These are phyloP conservation scores for Percopsis transmontana DNA, from an alignment of 2,113 vertebrate species.

Conservation along the genomic window DNA sequence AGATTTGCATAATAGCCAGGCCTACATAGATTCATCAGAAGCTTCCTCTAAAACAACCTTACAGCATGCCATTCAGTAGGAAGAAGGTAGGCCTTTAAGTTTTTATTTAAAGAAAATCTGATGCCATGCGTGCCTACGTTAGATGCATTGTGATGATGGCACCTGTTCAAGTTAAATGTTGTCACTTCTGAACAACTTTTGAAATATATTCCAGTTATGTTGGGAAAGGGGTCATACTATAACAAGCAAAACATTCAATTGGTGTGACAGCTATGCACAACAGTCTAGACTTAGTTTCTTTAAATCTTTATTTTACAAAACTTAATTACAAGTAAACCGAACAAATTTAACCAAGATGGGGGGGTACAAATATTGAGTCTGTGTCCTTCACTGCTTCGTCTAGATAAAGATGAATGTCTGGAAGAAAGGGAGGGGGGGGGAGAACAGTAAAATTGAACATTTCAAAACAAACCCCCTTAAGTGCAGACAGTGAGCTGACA, in stretches of 20 bases:
- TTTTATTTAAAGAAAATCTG: not conserved
- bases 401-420: not conserved
- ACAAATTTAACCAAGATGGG: no score
- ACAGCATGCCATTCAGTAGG: conserved; percentile 45
- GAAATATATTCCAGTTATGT: not conserved
- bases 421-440: not conserved
- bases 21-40: not conserved
- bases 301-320: no score
- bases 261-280: not conserved
- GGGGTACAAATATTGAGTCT: not conserved
- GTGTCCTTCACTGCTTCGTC: conserved; percentile 8
- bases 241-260: not conserved
- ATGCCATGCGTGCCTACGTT: not conserved
- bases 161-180: not conserved
- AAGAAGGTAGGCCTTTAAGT: conserved; percentile 44
- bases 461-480: no score
- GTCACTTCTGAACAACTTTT: not conserved
- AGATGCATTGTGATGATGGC: not conserved
- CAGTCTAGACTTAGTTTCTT: conserved; percentile 4
- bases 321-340: no score
- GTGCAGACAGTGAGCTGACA: no score
- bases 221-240: no score
- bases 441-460: not conserved
- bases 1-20: no score
- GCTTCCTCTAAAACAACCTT: not conserved